Base-by-base conservation (phyloP, 2,113 vertebrate genomes). In the Oreochromis niloticus region DNA sequence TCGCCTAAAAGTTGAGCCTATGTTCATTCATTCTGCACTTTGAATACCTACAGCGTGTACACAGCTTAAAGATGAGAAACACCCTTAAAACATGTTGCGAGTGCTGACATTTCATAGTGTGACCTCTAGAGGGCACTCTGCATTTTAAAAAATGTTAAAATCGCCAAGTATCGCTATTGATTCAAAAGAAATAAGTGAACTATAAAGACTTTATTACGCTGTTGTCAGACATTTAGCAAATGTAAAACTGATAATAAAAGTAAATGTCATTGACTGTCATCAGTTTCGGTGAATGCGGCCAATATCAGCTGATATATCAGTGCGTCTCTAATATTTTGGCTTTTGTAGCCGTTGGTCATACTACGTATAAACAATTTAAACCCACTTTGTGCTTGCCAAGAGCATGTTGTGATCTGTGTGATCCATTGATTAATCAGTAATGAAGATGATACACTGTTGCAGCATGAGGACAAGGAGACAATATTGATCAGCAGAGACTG, bases 201-300 rank as follows among this genome's bases (percentile, higher is more conserved):
- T 1, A 17, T 32, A 30, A 75, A 75, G 4, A 12, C 24, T 50
- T 78, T 27, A 68, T 22, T 4, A 41, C 0, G 3, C 36, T 5
- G 11, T 24, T 0, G 1, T 41, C 19, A 68, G 61, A 66, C 61
- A 66, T 39, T 66, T 66, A 39, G 34, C 6, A 10, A 12, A 6
- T 50, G 24, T 75, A 19, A 30, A 75, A 50, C 16, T 50, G 24
- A 5, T 78, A 0, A 12, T 50, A 4, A 50, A 32, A 6, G 24
- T 52, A 12, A 50, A 78, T 19, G 0, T n/a, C 1, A 78, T 19
- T 12, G 6, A 8, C 16, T 52, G 46, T 10, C 3, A 1, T 34
- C 16, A 32, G 41, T 50, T 19, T 50, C 2, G 10, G 9, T 0
- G 4, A 52, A 52, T n/a, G 4, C 0, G 1, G 0, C 43, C 27